Percentiles rank a stretch among this genome's conserved stretches.
Evolutionary conservation across 2,797 vertebrate genomes (phyloP).

Genomic region (Platyrinchus mystaceus): DNA sequence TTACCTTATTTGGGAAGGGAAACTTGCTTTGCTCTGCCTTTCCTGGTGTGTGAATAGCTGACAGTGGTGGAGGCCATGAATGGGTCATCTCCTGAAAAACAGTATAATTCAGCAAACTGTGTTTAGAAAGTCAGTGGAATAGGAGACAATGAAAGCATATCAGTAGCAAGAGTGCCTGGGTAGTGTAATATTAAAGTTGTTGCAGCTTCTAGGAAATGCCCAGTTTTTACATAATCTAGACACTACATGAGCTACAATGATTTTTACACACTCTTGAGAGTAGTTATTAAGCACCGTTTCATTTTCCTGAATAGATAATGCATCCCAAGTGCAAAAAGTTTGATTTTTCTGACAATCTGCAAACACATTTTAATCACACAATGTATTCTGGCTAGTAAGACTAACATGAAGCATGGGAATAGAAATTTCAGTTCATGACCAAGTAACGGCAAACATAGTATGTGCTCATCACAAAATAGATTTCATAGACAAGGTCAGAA

Average conservation of each 20-base stretch:
- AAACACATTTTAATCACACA: background rate
- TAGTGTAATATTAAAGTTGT: background rate
- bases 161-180: background rate
- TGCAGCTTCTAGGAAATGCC: background rate
- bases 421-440: background rate
- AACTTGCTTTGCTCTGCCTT: slow-evolving; percentile 85
- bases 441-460: background rate
- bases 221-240: slow-evolving; percentile 8
- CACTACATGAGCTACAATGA: background rate
- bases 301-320: background rate
- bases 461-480: background rate
- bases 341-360: slow-evolving; percentile 6
- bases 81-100: slow-evolving; percentile 91
- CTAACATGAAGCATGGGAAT: background rate
- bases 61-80: slow-evolving; percentile 84
- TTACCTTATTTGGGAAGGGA: slow-evolving; percentile 88
- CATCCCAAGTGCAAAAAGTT: slow-evolving; percentile 2
- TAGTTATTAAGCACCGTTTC: background rate
- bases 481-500: background rate
- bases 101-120: slow-evolving; percentile 1
- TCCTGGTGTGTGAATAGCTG: slow-evolving; percentile 85
- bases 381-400: background rate
- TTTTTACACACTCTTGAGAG: slow-evolving; percentile 5
- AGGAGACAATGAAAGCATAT: background rate
- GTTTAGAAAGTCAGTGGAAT: slow-evolving; percentile 21